These are phyloP conservation scores for Melanitta fusca DNA, from an alignment of 2,797 vertebrate genomes.

Conservation along the genomic window DNA sequence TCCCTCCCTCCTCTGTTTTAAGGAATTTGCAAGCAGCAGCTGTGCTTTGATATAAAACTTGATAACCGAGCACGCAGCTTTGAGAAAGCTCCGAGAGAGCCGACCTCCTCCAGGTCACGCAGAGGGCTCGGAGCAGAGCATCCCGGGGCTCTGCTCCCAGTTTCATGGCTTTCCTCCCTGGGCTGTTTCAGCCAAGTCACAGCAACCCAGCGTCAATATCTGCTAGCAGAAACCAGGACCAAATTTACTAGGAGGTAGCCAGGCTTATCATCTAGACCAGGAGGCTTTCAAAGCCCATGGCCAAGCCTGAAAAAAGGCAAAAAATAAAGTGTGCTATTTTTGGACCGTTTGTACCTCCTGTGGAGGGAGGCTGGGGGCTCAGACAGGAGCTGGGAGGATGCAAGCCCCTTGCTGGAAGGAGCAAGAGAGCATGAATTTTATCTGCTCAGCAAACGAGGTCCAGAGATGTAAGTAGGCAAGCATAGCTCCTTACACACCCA, in stretches of 20 bases:
- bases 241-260: neutral
- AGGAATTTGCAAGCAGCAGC: neutral
- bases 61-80: fast-evolving
- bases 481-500: neutral
- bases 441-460: neutral
- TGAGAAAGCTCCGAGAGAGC: neutral
- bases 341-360: neutral
- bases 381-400: neutral
- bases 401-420: neutral
- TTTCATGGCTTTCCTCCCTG: neutral
- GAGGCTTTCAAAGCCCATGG: neutral
- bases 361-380: neutral
- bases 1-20: neutral
- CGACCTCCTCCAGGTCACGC: neutral
- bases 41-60: neutral
- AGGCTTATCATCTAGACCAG: neutral
- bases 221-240: neutral
- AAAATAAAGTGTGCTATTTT: neutral
- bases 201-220: neutral
- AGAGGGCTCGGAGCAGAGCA: neutral
- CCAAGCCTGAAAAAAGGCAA: neutral
- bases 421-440: neutral
- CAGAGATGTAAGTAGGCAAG: fast-evolving
- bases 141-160: neutral
- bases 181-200: neutral